phyloP scores from a whole-genome alignment of 2,888 invertebrate species.

The Syrphus vitripennis region DNA sequence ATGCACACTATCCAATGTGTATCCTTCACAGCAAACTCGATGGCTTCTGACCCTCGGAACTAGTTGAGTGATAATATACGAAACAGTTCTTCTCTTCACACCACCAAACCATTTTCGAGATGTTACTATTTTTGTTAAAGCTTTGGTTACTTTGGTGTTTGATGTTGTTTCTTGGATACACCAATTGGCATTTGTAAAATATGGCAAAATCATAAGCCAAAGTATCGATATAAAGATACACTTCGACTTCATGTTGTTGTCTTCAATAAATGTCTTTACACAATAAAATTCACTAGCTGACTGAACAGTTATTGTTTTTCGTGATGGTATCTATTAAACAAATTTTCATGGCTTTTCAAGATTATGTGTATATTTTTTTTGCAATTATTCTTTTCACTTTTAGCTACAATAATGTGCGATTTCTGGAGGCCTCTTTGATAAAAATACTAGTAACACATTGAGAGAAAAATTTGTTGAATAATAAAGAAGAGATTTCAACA shows the following conservation, averaged over 20 bases:
- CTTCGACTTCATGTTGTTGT: constrained; percentile 45
- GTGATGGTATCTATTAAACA: background rate
- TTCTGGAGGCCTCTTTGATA: too few species aligned
- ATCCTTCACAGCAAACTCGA: constrained; percentile 82
- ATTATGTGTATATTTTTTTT: too few species aligned
- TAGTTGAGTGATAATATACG: background rate
- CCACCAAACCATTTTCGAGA: background rate
- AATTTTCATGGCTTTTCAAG: background rate
- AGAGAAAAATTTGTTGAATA: too few species aligned
- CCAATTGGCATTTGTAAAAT: constrained; percentile 24
- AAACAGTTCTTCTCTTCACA: background rate
- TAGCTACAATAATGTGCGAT: background rate
- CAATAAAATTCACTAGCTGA: constrained; percentile 21
- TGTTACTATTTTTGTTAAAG: background rate
- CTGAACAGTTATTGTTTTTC: background rate
- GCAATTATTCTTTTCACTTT: background rate
- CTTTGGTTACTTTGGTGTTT: background rate
- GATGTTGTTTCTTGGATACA: background rate
- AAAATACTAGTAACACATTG: too few species aligned
- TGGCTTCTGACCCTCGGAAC: background rate
- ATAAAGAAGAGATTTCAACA: too few species aligned
- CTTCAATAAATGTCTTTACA: too few species aligned
- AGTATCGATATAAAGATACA: background rate
- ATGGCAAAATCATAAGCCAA: background rate
- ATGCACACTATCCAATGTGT: constrained; percentile 73